Evolutionary conservation across 2,797 vertebrate species (phyloP).

Genomic region (Orestias chungarensis): DNA sequence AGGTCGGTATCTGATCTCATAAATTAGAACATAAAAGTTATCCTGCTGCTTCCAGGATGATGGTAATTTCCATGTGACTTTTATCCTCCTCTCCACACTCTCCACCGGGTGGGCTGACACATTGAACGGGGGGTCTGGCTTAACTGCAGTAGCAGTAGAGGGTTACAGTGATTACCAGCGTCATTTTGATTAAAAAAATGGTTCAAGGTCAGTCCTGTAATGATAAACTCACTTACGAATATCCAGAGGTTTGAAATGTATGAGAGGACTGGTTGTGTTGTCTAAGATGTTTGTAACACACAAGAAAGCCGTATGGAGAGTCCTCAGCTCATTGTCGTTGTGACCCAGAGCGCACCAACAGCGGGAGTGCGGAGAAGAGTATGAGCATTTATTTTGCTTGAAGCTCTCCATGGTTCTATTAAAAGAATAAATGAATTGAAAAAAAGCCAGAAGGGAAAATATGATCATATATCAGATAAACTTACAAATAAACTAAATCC

Average conservation of each 20-base stretch:
- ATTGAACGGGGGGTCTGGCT: conserved; percentile 83
- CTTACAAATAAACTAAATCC: neutral
- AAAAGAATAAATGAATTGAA: neutral
- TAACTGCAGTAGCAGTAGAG: conserved; percentile 72
- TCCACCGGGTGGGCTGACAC: conserved; percentile 63
- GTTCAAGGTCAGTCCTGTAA: neutral
- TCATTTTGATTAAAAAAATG: neutral
- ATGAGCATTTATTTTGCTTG: conserved; percentile 66
- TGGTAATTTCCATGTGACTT: conserved; percentile 83
- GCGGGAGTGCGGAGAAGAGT: conserved; percentile 66
- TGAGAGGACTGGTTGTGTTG: conserved; percentile 55
- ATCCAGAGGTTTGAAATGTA: conserved; percentile 54
- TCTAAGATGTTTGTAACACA: conserved; percentile 77
- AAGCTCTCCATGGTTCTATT: conserved; percentile 13
- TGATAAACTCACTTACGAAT: conserved; percentile 77
- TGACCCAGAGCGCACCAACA: conserved; percentile 79
- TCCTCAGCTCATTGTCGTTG: conserved; percentile 51
- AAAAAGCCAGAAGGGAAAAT: too few relatives aligned
- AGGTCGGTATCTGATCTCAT: conserved; percentile 84
- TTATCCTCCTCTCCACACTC: conserved; percentile 59
- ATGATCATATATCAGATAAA: neutral
- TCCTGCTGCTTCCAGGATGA: conserved; percentile 80
- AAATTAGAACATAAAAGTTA: conserved; percentile 70
- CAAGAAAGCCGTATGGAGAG: conserved; percentile 65
- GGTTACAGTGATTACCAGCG: neutral